phyloP scores from a whole-genome alignment of 2,797 vertebrate species.

The Lagorchestes hirsutus region DNA sequence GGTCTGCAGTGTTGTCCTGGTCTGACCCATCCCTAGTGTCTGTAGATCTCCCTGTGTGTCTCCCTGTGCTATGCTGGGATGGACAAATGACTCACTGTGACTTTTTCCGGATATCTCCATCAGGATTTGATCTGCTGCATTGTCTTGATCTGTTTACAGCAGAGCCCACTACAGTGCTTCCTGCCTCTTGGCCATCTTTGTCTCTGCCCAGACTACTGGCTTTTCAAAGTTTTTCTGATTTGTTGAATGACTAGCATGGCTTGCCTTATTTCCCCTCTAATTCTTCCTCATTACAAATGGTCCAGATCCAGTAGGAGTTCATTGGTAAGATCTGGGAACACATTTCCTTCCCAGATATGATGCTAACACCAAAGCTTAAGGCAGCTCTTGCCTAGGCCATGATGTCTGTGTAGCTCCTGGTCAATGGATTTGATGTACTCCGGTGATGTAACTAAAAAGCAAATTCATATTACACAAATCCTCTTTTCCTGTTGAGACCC shows the following conservation, averaged over 20 bases:
- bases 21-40: too few species aligned
- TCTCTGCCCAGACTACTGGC: neutral
- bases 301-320: neutral
- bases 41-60: too few species aligned
- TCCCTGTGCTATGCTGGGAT: too few species aligned
- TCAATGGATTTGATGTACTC: neutral
- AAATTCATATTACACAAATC: neutral
- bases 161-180: neutral
- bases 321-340: neutral
- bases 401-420: neutral
- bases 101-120: too few species aligned
- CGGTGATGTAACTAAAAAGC: neutral
- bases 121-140: neutral
- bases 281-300: neutral
- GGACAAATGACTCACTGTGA: neutral
- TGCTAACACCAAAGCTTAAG: neutral
- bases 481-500: neutral
- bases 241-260: neutral
- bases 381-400: neutral
- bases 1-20: too few species aligned
- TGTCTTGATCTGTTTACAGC: neutral
- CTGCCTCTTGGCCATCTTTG: neutral
- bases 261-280: neutral
- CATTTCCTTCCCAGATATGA: neutral
- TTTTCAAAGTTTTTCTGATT: neutral